A percentile compares a stretch with the other conserved stretches of the same genome.
Evolutionary conservation across 2,113 vertebrate genomes (phyloP).

Genomic region (Ceyx melanurus): DNA sequence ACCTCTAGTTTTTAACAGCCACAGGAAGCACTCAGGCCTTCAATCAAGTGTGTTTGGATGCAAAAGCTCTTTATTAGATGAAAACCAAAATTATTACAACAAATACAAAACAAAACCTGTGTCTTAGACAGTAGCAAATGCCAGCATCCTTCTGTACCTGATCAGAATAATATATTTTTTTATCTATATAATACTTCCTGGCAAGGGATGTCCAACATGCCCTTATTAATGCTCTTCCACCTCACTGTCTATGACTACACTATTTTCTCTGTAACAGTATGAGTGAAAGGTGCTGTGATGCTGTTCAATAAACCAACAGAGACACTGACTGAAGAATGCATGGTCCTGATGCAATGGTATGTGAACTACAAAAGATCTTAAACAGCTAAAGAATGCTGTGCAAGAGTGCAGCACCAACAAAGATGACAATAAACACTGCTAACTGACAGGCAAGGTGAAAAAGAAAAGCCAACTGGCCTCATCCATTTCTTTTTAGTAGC

Average conservation of each 20-base stretch:
- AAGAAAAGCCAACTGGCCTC: constrained; percentile 14
- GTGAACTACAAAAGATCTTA: not conserved
- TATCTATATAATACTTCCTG: not conserved
- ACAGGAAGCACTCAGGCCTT: not conserved
- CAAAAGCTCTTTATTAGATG: not conserved
- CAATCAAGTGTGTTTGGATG: not conserved
- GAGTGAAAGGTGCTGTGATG: not conserved
- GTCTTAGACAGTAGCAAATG: not conserved
- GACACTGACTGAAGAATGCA: not conserved
- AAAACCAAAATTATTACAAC: not conserved
- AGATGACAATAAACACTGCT: not conserved
- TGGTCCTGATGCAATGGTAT: not conserved
- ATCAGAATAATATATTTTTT: not conserved
- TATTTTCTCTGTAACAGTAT: not conserved
- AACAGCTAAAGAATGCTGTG: not conserved
- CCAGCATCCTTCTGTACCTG: not conserved
- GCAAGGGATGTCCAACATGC: not conserved
- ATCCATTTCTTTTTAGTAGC: constrained; percentile 38
- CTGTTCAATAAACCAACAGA: not conserved
- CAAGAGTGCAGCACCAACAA: not conserved
- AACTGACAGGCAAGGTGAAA: not conserved
- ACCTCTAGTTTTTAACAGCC: not conserved
- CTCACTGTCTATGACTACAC: not conserved
- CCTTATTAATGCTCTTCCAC: not conserved
- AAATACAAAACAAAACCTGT: not conserved